A percentile compares a stretch with the other conserved stretches of the same genome.
Conservation (phyloP, 2,797 vertebrate species). For the Bradypus variegatus region DNA sequence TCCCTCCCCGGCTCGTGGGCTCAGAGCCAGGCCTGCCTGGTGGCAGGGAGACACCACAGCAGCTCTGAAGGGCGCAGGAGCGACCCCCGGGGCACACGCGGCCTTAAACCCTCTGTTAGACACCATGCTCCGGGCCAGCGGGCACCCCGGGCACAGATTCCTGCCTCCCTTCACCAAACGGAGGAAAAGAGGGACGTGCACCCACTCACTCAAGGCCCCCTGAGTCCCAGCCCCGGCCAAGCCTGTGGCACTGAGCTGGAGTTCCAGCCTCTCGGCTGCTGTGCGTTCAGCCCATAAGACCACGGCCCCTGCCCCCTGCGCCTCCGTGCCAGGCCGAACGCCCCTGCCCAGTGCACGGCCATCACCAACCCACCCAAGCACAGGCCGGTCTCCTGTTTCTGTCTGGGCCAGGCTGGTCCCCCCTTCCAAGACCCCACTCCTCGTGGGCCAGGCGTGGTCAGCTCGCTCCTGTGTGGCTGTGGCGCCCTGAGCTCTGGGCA, state of each 20-base stretch:
- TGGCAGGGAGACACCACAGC: too few species aligned
- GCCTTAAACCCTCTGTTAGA: too few species aligned
- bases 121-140: background rate
- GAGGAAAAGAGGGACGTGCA: background rate
- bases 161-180: background rate
- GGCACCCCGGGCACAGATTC: conserved; percentile 1
- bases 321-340: too few species aligned
- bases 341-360: background rate
- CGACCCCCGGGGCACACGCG: too few species aligned
- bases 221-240: background rate
- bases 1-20: background rate
- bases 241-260: background rate
- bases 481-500: too few species aligned
- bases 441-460: too few species aligned
- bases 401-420: background rate
- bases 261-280: background rate
- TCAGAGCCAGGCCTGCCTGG: too few species aligned
- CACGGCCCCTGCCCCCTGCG: background rate
- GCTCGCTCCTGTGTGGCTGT: too few species aligned
- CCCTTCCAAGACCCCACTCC: background rate
- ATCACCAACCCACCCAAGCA: background rate
- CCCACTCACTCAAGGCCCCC: background rate
- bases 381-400: background rate
- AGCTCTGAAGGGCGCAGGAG: background rate
- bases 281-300: background rate